A percentile compares a stretch with the other conserved stretches of the same genome.
phyloP scores from a whole-genome alignment of 2,113 vertebrate species.

The Chionomys nivalis region DNA sequence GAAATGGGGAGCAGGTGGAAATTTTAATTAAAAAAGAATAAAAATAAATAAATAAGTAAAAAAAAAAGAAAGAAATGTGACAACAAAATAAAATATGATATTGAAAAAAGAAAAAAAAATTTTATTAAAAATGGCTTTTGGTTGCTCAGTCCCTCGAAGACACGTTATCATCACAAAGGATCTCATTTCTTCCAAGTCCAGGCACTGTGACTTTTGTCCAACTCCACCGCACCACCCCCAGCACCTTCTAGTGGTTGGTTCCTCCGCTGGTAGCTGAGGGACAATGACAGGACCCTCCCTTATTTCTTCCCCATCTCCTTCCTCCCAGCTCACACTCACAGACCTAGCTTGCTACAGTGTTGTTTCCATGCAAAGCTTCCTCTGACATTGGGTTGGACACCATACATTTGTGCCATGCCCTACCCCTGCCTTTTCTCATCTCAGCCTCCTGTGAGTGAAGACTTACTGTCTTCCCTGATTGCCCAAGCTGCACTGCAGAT shows the following conservation, averaged over 20 bases:
- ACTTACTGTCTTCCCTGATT: rapidly evolving
- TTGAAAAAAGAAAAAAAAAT: not conserved
- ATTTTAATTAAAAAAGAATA: no score
- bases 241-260: not conserved
- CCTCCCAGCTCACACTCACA: not conserved
- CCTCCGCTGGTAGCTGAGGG: no score
- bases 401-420: rapidly evolving
- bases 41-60: no score
- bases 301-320: not conserved
- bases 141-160: not conserved
- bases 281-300: not conserved
- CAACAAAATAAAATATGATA: no score
- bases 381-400: not conserved
- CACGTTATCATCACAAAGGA: not conserved
- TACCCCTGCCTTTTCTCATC: not conserved
- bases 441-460: not conserved
- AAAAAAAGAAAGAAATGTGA: no score
- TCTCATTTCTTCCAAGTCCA: not conserved
- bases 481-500: not conserved
- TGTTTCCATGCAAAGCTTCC: not conserved
- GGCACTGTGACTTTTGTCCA: not conserved
- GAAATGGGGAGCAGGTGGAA: no score
- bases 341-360: not conserved
- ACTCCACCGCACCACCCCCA: not conserved
- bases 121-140: not conserved